Percentiles rank a stretch among this genome's conserved stretches.
Conservation (phyloP, 2,113 vertebrate genomes). For the Hydropotes inermis region DNA sequence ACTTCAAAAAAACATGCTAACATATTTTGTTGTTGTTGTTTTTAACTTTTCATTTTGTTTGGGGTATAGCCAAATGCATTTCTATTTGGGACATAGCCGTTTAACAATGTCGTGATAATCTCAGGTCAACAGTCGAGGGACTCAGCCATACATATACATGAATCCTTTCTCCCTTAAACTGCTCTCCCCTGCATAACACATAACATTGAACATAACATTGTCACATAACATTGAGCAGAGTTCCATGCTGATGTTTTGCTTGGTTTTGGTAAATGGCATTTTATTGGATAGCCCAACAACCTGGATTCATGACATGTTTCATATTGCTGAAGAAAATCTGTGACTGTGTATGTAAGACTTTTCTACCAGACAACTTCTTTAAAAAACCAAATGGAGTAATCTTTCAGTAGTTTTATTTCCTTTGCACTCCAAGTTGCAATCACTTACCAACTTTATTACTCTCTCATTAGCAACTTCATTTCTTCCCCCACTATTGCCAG, state of each 20-base stretch:
- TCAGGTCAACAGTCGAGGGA: not conserved
- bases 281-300: not conserved
- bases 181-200: not conserved
- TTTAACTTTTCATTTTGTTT: not conserved
- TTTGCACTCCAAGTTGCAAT: not conserved
- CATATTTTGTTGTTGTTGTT: not conserved
- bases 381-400: not conserved
- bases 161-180: not conserved
- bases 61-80: not conserved
- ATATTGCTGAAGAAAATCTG: not conserved
- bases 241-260: not conserved
- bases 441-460: not conserved
- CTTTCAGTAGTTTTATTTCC: not conserved
- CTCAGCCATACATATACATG: not conserved
- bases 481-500: not conserved
- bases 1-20: not conserved
- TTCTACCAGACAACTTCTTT: not conserved
- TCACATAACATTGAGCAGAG: not conserved
- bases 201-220: not conserved
- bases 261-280: not conserved
- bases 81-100: fast-evolving
- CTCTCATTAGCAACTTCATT: not conserved
- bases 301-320: not conserved
- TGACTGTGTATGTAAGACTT: not conserved
- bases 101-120: not conserved